Base-by-base conservation (phyloP, 2,113 vertebrate genomes). In the Prinia subflava region DNA sequence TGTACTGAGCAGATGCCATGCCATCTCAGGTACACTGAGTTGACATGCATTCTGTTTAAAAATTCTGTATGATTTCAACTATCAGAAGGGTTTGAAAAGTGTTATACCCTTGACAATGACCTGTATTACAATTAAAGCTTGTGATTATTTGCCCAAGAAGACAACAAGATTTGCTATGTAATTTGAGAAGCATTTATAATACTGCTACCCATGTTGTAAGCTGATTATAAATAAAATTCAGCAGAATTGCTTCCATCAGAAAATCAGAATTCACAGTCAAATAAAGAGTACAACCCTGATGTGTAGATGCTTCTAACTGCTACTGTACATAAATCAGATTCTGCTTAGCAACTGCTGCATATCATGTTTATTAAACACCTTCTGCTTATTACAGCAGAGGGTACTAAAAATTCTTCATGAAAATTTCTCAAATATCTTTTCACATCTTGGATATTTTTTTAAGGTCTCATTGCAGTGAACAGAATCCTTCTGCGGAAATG, bases 311-410 rank as follows among this genome's bases (percentile, higher is more conserved):
- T 97, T 90, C 30, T 89, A 87, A 62, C 83, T 77, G 95, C 97
- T 94, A 96, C 87, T 70, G 89, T 96, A 94, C 90, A 92, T 95
- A 97, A 97, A 97, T 97, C 97, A 96, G 94, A 96, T 95, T 97
- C 96, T 97, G 92, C 97, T 97, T 95, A 96, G 97, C 93, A 92
- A 97, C 96, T 90, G 97, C 96, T 94, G 97, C 94, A 96, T 96
- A 97, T 95, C 97, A 97, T 97, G 97, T 97, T 98, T 97, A 97
- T 97, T 96, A 97, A 98, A 98, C 95, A 96, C 96, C 97, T 97
- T 97, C 97, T 96, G 97, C 94, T 95, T 96, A 90, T 96, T 94
- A 91, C 94, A 85, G 96, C 93, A 95, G 89, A 92, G 91, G 94
- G 94, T 83, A 95, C 92, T 94, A 84, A 95, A 96, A 96, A 94